These are phyloP conservation scores for Dermolepida albohirtum DNA, from an alignment of 2,888 invertebrate genomes.

Conservation along the genomic window DNA sequence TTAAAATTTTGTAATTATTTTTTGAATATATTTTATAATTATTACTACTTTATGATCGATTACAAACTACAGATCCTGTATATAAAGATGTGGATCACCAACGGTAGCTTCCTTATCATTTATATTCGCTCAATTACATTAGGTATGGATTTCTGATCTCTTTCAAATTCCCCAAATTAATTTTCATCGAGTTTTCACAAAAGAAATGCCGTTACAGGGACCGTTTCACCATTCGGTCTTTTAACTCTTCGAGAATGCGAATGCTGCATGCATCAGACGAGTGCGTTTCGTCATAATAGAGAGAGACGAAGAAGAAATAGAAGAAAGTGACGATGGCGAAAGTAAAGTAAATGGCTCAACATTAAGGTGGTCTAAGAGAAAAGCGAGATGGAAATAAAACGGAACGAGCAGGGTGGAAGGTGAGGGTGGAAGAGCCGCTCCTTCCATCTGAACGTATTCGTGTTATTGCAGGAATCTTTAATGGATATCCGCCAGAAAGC, in stretches of 20 bases:
- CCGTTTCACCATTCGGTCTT: constrained; percentile 9
- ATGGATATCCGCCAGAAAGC: constrained; percentile 55
- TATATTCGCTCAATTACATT: constrained; percentile 25
- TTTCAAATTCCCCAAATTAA: constrained; percentile 16
- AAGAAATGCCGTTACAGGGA: constrained; percentile 21
- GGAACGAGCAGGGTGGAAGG: constrained; percentile 11
- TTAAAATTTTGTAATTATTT: too few species aligned
- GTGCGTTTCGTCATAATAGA: constrained; percentile 25
- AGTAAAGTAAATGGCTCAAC: constrained; percentile 28
- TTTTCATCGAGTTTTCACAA: constrained; percentile 30
- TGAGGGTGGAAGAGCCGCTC: constrained; percentile 28
- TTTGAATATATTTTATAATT: too few species aligned
- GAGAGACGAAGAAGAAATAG: constrained; percentile 2
- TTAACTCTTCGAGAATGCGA: constrained; percentile 1
- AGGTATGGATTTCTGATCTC: constrained; percentile 22
- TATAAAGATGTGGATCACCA: too few species aligned
- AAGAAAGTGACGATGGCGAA: constrained; percentile 22
- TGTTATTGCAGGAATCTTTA: constrained; percentile 53
- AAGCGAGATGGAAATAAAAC: constrained; percentile 25
- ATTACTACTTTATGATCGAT: too few species aligned
- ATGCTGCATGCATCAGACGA: constrained; percentile 10
- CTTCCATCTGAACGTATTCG: constrained; percentile 40
- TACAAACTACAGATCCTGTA: too few species aligned
- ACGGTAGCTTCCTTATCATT: constrained; percentile 1
- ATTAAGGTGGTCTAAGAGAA: constrained; percentile 25